Percentiles rank a stretch among this genome's conserved stretches.
Evolutionary conservation across 2,888 invertebrate species (phyloP).

Genomic region (Anoncus sp.): DNA sequence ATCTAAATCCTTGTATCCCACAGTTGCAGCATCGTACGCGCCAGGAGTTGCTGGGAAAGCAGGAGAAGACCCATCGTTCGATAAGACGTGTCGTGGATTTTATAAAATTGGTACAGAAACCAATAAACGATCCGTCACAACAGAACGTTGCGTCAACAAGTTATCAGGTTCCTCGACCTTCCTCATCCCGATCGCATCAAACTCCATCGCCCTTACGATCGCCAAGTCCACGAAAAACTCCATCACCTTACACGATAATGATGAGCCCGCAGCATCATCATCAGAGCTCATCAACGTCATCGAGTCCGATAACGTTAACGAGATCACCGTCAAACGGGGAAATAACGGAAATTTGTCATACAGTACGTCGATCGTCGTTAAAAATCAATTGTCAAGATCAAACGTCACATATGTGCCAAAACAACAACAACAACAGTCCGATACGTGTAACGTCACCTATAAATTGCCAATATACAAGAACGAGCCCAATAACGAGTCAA

Average conservation of each 20-base stretch:
- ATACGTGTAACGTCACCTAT: too few relatives aligned
- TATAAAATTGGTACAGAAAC: constrained; percentile 78
- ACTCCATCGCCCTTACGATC: constrained; percentile 67
- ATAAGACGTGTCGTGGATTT: constrained; percentile 82
- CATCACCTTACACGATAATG: background rate
- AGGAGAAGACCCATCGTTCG: constrained; percentile 81
- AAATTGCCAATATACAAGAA: too few relatives aligned
- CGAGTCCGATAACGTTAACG: constrained; percentile 34
- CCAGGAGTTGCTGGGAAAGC: constrained; percentile 79
- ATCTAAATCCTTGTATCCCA: constrained; percentile 13
- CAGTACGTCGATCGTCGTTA: constrained; percentile 69
- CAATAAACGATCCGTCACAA: constrained; percentile 67
- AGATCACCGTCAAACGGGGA: too few relatives aligned
- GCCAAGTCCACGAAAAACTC: constrained; percentile 21
- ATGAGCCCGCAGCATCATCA: too few relatives aligned
- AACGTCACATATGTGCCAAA: constrained; percentile 71
- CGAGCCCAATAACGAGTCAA: too few relatives aligned
- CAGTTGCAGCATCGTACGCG: constrained; percentile 80
- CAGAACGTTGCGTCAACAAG: constrained; percentile 75
- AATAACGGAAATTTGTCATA: constrained; percentile 61
- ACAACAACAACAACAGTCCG: too few relatives aligned
- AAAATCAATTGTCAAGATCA: constrained; percentile 72
- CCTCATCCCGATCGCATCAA: constrained; percentile 79
- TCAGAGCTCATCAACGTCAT: constrained; percentile 40
- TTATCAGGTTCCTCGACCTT: constrained; percentile 77